These are phyloP conservation scores for Amphimallon solstitiale DNA, from an alignment of 2,888 invertebrate species.

Conservation along the genomic window DNA sequence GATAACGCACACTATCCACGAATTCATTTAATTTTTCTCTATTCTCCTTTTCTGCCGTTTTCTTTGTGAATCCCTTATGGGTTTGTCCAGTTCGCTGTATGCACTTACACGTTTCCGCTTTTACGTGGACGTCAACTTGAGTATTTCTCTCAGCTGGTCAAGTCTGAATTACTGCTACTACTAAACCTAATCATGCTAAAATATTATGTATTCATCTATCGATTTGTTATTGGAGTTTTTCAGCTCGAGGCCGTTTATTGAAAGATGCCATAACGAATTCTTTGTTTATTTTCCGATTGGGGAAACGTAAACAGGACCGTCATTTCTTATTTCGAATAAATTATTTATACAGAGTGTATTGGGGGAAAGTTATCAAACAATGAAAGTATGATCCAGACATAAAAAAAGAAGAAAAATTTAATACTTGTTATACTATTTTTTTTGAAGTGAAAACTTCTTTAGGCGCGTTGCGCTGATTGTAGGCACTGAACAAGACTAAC, in stretches of 20 bases:
- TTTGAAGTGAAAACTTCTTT: too few species aligned
- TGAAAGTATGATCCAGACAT: too few species aligned
- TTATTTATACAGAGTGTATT: too few species aligned
- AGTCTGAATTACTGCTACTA: background rate
- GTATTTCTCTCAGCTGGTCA: background rate
- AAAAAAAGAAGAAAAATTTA: too few species aligned
- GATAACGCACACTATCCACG: background rate
- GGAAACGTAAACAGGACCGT: too few species aligned
- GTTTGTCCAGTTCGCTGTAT: background rate
- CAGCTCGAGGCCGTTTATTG: background rate
- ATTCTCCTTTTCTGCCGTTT: background rate
- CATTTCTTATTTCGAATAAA: too few species aligned
- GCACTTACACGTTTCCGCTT: slow-evolving; percentile 11
- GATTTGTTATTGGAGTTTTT: slow-evolving; percentile 11
- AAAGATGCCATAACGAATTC: background rate
- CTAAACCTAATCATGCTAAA: slow-evolving; percentile 14
- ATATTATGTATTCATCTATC: slow-evolving; percentile 2
- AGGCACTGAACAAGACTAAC: too few species aligned
- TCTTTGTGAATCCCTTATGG: slow-evolving; percentile 3
- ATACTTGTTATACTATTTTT: too few species aligned
- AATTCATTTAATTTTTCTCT: slow-evolving; percentile 6
- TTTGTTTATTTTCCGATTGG: background rate
- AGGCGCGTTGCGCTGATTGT: too few species aligned
- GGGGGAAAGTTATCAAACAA: too few species aligned
- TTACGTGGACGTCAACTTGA: background rate